Evolutionary conservation across 35 echinoderm and acorn worm genomes (phyloP), one percentile per base, ranked within the genome.

Genomic region (Ptychodera flava): DNA sequence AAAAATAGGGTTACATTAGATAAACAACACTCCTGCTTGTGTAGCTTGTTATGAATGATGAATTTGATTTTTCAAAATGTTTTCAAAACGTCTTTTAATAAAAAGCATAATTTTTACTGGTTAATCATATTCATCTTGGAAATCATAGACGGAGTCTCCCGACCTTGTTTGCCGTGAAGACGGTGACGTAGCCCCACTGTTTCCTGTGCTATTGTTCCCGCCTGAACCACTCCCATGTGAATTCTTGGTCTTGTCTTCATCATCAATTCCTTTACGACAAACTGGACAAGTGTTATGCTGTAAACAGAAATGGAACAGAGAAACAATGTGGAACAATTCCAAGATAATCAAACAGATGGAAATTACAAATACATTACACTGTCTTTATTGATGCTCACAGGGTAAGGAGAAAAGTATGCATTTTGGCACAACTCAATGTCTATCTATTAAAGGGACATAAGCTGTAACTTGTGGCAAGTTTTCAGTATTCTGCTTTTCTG

Each of bases 281-380:
- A 94, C 92, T 16, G 92, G 92, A 86, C 92, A 94, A 33, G 92
- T 90, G 77, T 94, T 94, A 75, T 94, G 92, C 92, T 94, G 81
- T 22, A 83, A 93, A 85, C 37, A 77, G 83, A 37, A 84, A 34
- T 31, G 15, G n/a, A n/a, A n/a, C n/a, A n/a, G n/a, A n/a, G n/a
- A n/a, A n/a, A n/a, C n/a, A n/a, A n/a, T n/a, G n/a, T n/a, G n/a
- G n/a, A n/a, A n/a, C n/a, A n/a, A n/a, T n/a, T n/a, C n/a, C n/a
- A n/a, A n/a, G n/a, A n/a, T n/a, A n/a, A n/a, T n/a, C n/a, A n/a
- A n/a, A n/a, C n/a, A n/a, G n/a, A n/a, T n/a, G n/a, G n/a, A n/a
- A n/a, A n/a, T n/a, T n/a, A n/a, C n/a, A 85, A 16, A n/a, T 0
- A 83, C 0, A 83, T 27, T 16, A 32, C 31, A 89, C 32, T 35